Conservation (phyloP, 2,113 vertebrate genomes). For the Poeciliopsis prolifica region DNA sequence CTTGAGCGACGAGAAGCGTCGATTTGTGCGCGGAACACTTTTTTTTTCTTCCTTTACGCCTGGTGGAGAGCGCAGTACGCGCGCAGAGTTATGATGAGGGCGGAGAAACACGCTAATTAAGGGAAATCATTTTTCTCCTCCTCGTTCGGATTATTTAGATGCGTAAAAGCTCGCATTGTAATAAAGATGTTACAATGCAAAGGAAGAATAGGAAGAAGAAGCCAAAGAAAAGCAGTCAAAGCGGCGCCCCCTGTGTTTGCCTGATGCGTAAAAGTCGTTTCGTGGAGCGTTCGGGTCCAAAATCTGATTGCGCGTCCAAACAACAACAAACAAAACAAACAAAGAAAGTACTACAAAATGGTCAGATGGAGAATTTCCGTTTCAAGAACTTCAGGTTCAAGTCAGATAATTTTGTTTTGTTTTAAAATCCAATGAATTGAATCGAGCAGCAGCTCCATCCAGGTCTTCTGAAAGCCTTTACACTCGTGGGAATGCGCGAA, state of each 20-base stretch:
- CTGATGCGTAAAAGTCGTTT: slow-evolving; percentile 51
- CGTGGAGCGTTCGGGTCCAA: neutral
- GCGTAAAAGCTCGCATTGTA: neutral
- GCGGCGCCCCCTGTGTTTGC: neutral
- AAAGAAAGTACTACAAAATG: neutral
- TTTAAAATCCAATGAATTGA: slow-evolving; percentile 29
- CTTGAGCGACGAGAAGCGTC: neutral
- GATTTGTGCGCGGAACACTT: slow-evolving; percentile 5
- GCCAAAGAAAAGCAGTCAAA: neutral
- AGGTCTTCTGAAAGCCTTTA: slow-evolving; percentile 43
- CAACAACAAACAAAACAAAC: neutral
- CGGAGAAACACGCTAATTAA: slow-evolving; percentile 15
- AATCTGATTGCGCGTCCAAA: slow-evolving; percentile 31
- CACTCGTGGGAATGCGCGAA: slow-evolving; percentile 47
- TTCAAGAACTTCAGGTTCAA: neutral
- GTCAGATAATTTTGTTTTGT: neutral
- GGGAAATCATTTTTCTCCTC: slow-evolving; percentile 21
- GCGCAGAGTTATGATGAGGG: slow-evolving; percentile 21
- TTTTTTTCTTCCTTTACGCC: slow-evolving; percentile 1
- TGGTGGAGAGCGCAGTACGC: slow-evolving; percentile 16
- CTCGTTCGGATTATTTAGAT: slow-evolving; percentile 10
- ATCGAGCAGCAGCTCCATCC: slow-evolving; percentile 46
- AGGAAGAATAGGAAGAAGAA: too few relatives aligned
- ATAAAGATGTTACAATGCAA: neutral
- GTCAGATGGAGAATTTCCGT: neutral